Evolutionary conservation across 1,140 invertebrate genomes (phyloP).

Genomic region (Marisa cornuarietis): DNA sequence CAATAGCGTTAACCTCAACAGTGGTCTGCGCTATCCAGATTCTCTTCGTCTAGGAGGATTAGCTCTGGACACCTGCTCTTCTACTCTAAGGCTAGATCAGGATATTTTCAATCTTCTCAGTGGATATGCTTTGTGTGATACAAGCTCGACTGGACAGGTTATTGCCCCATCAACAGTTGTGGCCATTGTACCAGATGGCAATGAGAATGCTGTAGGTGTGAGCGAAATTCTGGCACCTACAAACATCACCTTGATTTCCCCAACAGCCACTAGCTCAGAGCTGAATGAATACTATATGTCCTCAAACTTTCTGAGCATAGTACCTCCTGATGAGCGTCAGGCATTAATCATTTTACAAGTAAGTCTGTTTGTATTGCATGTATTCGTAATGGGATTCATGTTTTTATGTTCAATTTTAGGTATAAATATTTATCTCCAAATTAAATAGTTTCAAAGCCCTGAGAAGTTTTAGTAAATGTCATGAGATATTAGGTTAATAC

Average conservation of each 20-base stretch:
- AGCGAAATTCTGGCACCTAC: slow-evolving; percentile 50
- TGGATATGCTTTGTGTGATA: slow-evolving; percentile 52
- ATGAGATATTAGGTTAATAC: too few relatives aligned
- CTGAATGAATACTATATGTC: slow-evolving; percentile 70
- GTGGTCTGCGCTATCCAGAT: slow-evolving; percentile 31
- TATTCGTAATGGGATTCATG: too few relatives aligned
- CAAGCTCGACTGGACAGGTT: slow-evolving; percentile 34
- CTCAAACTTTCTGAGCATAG: slow-evolving; percentile 78
- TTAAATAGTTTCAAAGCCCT: too few relatives aligned
- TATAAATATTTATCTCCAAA: too few relatives aligned
- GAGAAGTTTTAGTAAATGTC: too few relatives aligned
- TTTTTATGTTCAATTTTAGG: too few relatives aligned
- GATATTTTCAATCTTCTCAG: slow-evolving; percentile 59
- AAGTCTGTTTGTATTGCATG: background rate
- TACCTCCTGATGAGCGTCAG: slow-evolving; percentile 78
- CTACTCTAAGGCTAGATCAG: slow-evolving; percentile 48
- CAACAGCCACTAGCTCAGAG: slow-evolving; percentile 79
- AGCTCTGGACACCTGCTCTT: slow-evolving; percentile 53
- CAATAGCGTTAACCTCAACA: slow-evolving; percentile 52
- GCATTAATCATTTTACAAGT: slow-evolving; percentile 72
- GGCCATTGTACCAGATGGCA: slow-evolving; percentile 52
- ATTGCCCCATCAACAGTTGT: slow-evolving; percentile 51
- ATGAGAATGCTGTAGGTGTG: slow-evolving; percentile 46
- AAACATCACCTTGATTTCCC: slow-evolving; percentile 71
- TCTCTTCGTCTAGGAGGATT: slow-evolving; percentile 56